Conservation (phyloP, 2,113 vertebrate genomes). For the Oenanthe oenanthe region DNA sequence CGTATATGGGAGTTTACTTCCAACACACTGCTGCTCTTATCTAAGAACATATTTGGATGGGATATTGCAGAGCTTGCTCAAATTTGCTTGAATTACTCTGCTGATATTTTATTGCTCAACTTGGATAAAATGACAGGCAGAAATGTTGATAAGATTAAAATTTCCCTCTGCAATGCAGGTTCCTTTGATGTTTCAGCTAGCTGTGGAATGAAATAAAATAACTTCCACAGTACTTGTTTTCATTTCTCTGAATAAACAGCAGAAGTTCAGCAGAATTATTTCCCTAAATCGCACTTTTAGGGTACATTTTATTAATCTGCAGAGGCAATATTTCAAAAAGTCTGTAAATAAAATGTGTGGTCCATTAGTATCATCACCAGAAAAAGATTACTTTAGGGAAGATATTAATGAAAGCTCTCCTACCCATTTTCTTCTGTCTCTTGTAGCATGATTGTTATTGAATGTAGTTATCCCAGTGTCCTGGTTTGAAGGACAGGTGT, state of each 20-base stretch:
- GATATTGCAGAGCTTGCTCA: conserved; percentile 64
- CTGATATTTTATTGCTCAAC: conserved; percentile 46
- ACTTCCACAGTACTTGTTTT: conserved; percentile 48
- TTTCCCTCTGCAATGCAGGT: conserved; percentile 52
- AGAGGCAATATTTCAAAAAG: conserved; percentile 34
- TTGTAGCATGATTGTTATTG: background rate
- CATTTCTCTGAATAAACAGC: conserved; percentile 50
- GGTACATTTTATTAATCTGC: conserved; percentile 48
- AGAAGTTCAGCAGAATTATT: conserved; percentile 54
- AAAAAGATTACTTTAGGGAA: conserved; percentile 30
- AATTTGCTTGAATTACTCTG: conserved; percentile 65
- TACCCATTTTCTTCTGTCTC: background rate
- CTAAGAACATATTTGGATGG: conserved; percentile 67
- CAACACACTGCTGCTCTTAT: conserved; percentile 39
- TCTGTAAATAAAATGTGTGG: conserved; percentile 18
- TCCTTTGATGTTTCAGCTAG: conserved; percentile 41
- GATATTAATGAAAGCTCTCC: conserved; percentile 4
- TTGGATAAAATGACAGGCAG: conserved; percentile 66
- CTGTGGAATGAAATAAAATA: conserved; percentile 50
- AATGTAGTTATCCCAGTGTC: background rate
- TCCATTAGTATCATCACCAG: conserved; percentile 25
- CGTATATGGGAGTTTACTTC: conserved; percentile 52
- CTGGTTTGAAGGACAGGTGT: no score
- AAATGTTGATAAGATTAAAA: conserved; percentile 69
- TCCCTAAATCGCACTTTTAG: conserved; percentile 45